These are phyloP conservation scores for Torymus tubicola DNA, from an alignment of 2,888 invertebrate species.

Conservation along the genomic window DNA sequence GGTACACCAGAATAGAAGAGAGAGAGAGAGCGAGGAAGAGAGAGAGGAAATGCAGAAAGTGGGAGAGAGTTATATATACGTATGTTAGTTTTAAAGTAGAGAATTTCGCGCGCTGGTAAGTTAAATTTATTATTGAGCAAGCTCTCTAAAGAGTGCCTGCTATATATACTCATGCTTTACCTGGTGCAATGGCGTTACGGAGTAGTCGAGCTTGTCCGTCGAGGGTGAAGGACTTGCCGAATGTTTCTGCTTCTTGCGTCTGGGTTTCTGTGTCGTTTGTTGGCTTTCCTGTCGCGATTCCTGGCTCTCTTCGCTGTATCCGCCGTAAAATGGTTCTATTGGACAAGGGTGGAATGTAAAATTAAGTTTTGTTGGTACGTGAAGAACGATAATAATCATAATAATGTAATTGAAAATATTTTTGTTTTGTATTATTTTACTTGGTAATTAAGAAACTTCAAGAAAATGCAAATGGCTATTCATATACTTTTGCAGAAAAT, in stretches of 20 bases:
- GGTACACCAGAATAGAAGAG: slow-evolving; percentile 56
- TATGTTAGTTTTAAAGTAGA: slow-evolving; percentile 23
- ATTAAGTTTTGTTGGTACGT: too few relatives aligned
- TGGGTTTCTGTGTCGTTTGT: slow-evolving; percentile 70
- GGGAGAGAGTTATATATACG: slow-evolving; percentile 16
- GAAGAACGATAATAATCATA: too few relatives aligned
- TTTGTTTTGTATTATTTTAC: too few relatives aligned
- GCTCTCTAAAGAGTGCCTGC: not conserved
- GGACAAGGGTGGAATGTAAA: not conserved
- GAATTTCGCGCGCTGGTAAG: not conserved
- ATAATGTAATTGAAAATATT: too few relatives aligned
- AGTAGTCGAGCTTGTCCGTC: slow-evolving; percentile 70
- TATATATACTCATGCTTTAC: slow-evolving; percentile 61
- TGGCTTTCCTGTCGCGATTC: slow-evolving; percentile 68
- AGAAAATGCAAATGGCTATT: too few relatives aligned
- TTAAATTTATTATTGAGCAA: not conserved
- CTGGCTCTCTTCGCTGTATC: slow-evolving; percentile 71
- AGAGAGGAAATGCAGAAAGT: slow-evolving; percentile 58
- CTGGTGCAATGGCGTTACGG: slow-evolving; percentile 72
- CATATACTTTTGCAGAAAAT: too few relatives aligned
- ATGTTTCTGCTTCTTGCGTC: slow-evolving; percentile 66
- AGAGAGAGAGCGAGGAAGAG: slow-evolving; percentile 56
- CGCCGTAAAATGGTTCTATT: slow-evolving; percentile 67
- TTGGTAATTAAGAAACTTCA: too few relatives aligned
- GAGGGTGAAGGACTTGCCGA: slow-evolving; percentile 67